Conservation (phyloP, 92 coral and sea anemone genomes). For the Phenganax marumi region DNA sequence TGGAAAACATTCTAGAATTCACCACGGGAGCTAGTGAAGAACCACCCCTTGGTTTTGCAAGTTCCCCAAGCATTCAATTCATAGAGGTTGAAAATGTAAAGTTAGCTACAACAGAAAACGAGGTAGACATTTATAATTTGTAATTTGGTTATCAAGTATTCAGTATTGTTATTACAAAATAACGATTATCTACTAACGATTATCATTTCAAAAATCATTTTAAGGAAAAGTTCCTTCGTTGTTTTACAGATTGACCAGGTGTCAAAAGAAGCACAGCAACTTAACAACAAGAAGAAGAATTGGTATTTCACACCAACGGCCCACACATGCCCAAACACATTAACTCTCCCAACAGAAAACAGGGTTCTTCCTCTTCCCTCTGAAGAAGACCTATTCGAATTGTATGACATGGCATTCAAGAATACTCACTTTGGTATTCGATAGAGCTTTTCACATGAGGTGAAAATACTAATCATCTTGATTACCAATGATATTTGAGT, state of each 20-base stretch:
- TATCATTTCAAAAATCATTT: not conserved
- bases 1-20: constrained; percentile 46
- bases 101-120: constrained; percentile 13
- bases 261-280: constrained; percentile 1
- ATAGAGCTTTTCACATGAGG: not conserved
- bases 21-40: constrained; percentile 51
- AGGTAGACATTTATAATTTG: not conserved
- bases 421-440: constrained; percentile 7
- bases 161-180: not conserved
- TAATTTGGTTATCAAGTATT: not conserved
- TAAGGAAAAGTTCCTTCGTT: not conserved
- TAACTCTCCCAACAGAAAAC: constrained; percentile 21
- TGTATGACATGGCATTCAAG: constrained; percentile 21
- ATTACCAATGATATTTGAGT: not conserved
- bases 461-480: not conserved
- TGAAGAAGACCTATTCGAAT: constrained; percentile 8
- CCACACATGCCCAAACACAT: constrained; percentile 39
- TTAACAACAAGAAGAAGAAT: not conserved
- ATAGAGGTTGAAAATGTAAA: not conserved
- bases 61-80: constrained; percentile 30
- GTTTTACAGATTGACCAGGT: not conserved
- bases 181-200: not conserved
- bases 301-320: constrained; percentile 34
- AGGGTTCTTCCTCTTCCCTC: constrained; percentile 4
- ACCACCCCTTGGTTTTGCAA: constrained; percentile 42